These are phyloP conservation scores for Rhincodon typus DNA, from an alignment of 2,797 vertebrate genomes.

Conservation along the genomic window DNA sequence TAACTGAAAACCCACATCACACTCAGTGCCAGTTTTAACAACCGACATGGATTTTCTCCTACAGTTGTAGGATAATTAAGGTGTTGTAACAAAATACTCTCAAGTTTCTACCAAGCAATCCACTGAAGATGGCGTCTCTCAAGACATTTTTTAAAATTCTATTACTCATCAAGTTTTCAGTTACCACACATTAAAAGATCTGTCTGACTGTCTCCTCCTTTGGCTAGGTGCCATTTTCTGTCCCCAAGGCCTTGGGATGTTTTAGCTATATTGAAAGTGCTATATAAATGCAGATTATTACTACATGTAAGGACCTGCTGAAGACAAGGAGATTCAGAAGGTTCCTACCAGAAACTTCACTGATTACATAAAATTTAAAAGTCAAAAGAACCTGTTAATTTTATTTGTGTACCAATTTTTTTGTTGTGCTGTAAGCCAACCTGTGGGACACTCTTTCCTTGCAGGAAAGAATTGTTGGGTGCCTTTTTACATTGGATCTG, in stretches of 20 bases:
- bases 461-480: neutral
- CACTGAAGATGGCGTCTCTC: neutral
- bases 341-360: neutral
- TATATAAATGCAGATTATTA: neutral
- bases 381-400: neutral
- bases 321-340: neutral
- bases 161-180: neutral
- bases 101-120: neutral
- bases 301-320: neutral
- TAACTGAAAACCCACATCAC: neutral
- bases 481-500: neutral
- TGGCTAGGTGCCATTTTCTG: neutral
- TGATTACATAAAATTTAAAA: neutral
- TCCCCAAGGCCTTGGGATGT: neutral
- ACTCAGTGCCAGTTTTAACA: neutral
- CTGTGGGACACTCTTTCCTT: neutral
- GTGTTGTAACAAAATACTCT: neutral
- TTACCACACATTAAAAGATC: neutral
- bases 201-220: neutral
- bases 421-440: neutral
- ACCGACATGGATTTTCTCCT: neutral
- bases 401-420: neutral
- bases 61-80: neutral
- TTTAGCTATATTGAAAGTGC: neutral
- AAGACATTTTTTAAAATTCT: neutral